Percentiles rank a stretch among this genome's conserved stretches.
phyloP scores from a whole-genome alignment of 2,888 invertebrate genomes.

The Dynastes maya region DNA sequence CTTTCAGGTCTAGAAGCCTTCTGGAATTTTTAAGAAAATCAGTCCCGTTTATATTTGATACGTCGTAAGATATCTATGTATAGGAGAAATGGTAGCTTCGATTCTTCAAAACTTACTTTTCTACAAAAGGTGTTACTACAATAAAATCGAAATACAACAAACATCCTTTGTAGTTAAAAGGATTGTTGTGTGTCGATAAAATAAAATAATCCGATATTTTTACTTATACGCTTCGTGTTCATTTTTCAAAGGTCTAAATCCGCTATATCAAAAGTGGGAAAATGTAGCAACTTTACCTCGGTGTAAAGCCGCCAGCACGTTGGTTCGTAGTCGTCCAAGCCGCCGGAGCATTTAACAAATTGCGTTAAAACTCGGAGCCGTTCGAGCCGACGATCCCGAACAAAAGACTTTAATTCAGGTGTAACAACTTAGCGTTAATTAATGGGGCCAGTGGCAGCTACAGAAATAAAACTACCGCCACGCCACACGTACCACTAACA shows the following conservation, averaged over 20 bases:
- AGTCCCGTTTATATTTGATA: too few species aligned
- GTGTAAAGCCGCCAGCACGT: neutral
- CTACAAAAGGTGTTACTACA: too few species aligned
- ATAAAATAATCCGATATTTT: conserved; percentile 33
- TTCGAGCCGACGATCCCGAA: conserved; percentile 49
- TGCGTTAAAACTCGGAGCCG: conserved; percentile 42
- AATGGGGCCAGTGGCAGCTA: conserved; percentile 52
- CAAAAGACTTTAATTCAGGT: conserved; percentile 56
- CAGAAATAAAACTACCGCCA: conserved; percentile 46
- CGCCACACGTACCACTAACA: conserved; percentile 13
- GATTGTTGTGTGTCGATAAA: neutral
- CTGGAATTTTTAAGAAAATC: too few species aligned
- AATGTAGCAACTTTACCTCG: neutral
- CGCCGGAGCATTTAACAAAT: conserved; percentile 42
- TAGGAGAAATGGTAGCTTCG: too few species aligned
- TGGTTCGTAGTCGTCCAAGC: neutral
- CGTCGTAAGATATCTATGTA: too few species aligned
- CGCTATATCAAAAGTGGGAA: conserved; percentile 16
- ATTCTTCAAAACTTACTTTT: too few species aligned
- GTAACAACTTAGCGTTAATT: conserved; percentile 55
- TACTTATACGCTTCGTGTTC: neutral
- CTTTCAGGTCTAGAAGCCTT: too few species aligned
- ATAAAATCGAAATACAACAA: too few species aligned
- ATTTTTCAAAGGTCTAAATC: conserved; percentile 38
- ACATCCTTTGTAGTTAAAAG: too few species aligned